Evolutionary conservation across 2,888 invertebrate species (phyloP), one percentile per base, ranked within the genome.

Genomic region (Invenusta paracnida): DNA sequence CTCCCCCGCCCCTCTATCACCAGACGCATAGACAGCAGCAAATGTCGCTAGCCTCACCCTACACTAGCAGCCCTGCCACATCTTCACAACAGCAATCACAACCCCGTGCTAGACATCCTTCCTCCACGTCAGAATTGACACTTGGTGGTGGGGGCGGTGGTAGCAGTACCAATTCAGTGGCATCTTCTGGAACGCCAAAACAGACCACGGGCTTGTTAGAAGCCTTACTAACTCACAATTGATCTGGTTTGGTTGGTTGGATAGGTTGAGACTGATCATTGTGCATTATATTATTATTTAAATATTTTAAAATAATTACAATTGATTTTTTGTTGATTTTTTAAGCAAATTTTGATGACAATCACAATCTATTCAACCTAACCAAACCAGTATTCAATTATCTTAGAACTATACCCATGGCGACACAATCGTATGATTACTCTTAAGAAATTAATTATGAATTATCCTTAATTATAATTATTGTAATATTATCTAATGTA

Each of bases 131-230:
- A 2, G 23, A 73, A 23, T 23, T 25, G 2, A 13, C 73, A 5
- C 11, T 25, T 5, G 73, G 73, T 11, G 73, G 73, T 13, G 23
- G 23, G 17, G 23, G 23, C 2, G 17, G 11, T 5, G 2, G 11
- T 23, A n/a, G 17, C 73, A 25, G 73, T 73, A n/a, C n/a, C n/a
- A n/a, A n/a, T n/a, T n/a, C n/a, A n/a, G n/a, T n/a, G n/a, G n/a
- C n/a, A n/a, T 13, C 23, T 23, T 2, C 17, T 2, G 27, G 23
- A 23, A 73, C 73, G 23, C 73, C 73, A 5, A 73, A 73, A 23
- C 73, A 73, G 73, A 48, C 48, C 48, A 73, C 73, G 17, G 73
- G 73, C 17, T 23, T 73, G 73, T 73, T 73, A 23, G 73, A 73
- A 23, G 5, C 73, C 5, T 23, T 73, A 5, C 73, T 73, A 5